Evolutionary conservation across 2,888 invertebrate genomes (phyloP).

Genomic region (Thecophora atra): DNA sequence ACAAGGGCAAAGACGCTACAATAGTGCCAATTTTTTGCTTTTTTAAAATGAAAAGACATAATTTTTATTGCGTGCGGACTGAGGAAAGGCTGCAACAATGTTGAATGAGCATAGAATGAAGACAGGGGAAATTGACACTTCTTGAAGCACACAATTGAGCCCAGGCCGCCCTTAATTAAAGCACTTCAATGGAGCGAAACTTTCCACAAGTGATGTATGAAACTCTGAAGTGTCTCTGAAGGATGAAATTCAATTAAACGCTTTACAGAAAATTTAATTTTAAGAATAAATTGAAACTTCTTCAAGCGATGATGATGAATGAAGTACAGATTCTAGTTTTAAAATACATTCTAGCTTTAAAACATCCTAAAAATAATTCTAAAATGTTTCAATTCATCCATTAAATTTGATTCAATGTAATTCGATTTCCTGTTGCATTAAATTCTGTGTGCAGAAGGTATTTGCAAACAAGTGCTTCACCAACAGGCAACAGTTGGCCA

Average conservation of each 20-base stretch:
- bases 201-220: background rate
- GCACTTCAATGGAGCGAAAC: background rate
- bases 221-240: background rate
- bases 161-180: slow-evolving; percentile 14
- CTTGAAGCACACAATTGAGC: background rate
- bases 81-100: background rate
- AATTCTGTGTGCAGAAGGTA: slow-evolving; percentile 1
- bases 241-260: slow-evolving; percentile 15
- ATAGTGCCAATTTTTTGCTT: background rate
- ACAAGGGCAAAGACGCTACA: background rate
- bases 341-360: too few species aligned
- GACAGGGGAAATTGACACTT: background rate
- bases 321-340: too few species aligned
- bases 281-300: slow-evolving; percentile 1
- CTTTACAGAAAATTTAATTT: slow-evolving; percentile 13
- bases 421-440: background rate
- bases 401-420: too few species aligned
- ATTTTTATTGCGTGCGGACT: background rate
- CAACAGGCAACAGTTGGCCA: slow-evolving; percentile 1
- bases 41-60: background rate
- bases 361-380: too few species aligned
- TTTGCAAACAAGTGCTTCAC: slow-evolving; percentile 2
- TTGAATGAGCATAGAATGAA: background rate
- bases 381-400: too few species aligned
- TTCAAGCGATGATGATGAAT: background rate